phyloP scores from a whole-genome alignment of 2,113 vertebrate species.

The Cyanoramphus novaezelandiae region DNA sequence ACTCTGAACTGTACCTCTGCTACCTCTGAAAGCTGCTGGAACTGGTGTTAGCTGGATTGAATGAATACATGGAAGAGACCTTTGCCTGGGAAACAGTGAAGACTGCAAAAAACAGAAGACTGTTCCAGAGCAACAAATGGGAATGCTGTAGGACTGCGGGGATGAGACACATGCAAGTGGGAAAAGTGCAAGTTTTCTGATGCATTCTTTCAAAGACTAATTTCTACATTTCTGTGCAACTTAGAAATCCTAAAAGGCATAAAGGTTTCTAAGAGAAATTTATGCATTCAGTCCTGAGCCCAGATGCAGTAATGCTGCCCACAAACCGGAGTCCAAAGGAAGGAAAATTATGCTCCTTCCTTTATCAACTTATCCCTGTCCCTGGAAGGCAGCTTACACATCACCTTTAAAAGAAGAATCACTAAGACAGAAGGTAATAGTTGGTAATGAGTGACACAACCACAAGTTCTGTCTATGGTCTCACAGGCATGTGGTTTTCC shows the following conservation, averaged over 20 bases:
- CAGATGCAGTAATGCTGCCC: too few species aligned
- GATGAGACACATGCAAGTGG: background rate
- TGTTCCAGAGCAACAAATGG: background rate
- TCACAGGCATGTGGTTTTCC: background rate
- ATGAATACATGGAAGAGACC: accelerated
- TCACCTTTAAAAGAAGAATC: background rate
- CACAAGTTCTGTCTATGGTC: background rate
- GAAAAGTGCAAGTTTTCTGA: background rate
- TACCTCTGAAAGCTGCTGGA: background rate
- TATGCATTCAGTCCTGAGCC: background rate
- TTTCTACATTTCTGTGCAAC: background rate
- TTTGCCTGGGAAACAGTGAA: background rate
- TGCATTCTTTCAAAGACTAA: background rate
- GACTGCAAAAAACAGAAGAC: background rate
- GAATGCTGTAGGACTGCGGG: background rate
- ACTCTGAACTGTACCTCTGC: background rate
- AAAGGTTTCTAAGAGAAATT: background rate
- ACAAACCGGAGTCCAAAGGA: background rate
- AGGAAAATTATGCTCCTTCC: background rate
- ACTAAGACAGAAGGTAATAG: background rate
- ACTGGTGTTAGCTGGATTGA: background rate
- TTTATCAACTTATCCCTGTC: background rate
- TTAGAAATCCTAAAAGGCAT: background rate
- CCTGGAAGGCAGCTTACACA: background rate
- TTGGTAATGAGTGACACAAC: background rate